phyloP scores from a whole-genome alignment of 2,797 vertebrate genomes.

The Mus caroli region DNA sequence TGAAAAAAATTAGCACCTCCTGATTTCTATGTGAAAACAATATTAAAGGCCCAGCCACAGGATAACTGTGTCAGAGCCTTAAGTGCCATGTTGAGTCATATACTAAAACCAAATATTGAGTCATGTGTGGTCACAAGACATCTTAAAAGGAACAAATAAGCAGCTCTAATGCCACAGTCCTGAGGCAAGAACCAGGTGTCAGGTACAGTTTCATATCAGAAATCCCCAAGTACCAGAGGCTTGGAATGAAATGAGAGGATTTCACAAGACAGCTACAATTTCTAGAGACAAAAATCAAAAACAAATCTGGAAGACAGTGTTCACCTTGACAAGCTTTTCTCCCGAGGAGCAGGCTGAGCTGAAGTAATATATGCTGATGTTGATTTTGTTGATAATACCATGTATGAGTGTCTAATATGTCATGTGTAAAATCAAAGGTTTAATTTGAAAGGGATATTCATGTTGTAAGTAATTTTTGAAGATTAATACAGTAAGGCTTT shows the following conservation, averaged over 20 bases:
- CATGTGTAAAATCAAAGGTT: not conserved
- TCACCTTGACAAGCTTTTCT: not conserved
- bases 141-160: not conserved
- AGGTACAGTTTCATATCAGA: not conserved
- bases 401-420: not conserved
- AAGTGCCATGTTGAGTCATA: not conserved
- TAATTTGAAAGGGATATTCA: not conserved
- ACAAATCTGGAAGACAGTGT: too few species aligned
- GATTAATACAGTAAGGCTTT: not conserved
- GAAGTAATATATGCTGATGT: not conserved
- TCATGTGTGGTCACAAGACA: not conserved
- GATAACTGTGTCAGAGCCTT: not conserved
- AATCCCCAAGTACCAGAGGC: not conserved
- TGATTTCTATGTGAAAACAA: not conserved
- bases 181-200: not conserved
- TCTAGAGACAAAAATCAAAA: not conserved
- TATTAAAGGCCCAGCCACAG: not conserved
- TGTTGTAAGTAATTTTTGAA: not conserved
- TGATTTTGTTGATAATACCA: not conserved
- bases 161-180: not conserved
- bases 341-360: not conserved
- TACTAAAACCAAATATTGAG: not conserved
- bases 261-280: not conserved
- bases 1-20: not conserved
- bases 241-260: not conserved